Base-by-base conservation (phyloP, 2,888 invertebrate genomes). In the Chloromyia formosa region DNA sequence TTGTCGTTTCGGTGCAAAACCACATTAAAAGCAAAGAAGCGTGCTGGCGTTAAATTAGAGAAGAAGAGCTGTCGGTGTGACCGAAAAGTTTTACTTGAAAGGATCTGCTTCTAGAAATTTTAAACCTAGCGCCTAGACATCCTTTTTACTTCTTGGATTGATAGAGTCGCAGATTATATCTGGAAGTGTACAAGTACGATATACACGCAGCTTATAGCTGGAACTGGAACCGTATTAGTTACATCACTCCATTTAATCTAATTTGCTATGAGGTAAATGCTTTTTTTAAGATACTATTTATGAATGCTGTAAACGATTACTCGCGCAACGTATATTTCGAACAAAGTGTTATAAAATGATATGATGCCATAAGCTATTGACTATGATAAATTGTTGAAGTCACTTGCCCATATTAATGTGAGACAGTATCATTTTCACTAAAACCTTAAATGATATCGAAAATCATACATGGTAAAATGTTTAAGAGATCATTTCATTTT, bases 11-110 rank as follows among this genome's bases (percentile, higher is more conserved):
- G 10, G 71, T 40, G 71, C 27, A 71, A 58, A 42, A 71, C 71
- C 71, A 71, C 71, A 71, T 71, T 71, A 71, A 58, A 71, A 35
- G 71, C 71, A 71, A 53, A 58, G 71, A 40, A 71, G 71, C 71
- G 71, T 71, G 71, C 71, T 71, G 42, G 71, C 71, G 71, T 71
- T 71, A 71, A 71, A 71, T 71, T 71, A 71, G 71, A 71, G 71
- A 35, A 40, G 54, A 66, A 27, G 35, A 35, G 69, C n/a, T 54
- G 5, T 54, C 22, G 40, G 42, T 56, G 58, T 58, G 71, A 40
- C 56, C 71, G 58, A 71, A 71, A 71, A 71, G 20, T 71, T 71
- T 71, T 58, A 58, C 56, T 42, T 58, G 18, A 12, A 56, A 58
- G 58, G 58, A 40, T 42, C 40, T 58, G 2, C 22, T 35, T 35